Conservation (phyloP, 2,113 vertebrate genomes). For the Marmota flaviventris region DNA sequence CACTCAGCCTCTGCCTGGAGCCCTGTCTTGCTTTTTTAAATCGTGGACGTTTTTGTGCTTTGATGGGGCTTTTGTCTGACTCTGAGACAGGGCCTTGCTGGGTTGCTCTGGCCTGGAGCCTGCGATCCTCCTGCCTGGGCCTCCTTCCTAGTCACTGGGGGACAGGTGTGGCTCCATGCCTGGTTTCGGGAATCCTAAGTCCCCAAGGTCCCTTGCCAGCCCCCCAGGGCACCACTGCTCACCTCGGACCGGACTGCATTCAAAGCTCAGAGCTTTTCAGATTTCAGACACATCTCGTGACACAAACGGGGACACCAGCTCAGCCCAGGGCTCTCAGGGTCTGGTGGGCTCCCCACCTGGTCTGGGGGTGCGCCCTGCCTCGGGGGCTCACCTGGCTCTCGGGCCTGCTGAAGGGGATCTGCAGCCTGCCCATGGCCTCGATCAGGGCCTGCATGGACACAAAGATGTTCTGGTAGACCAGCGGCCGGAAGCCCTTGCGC, state of each 20-base stretch:
- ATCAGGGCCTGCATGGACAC: constrained; percentile 90
- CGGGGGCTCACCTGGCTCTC: constrained; percentile 90
- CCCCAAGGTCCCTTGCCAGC: neutral
- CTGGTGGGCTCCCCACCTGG: neutral
- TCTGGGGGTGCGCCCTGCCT: neutral
- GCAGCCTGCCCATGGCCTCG: constrained; percentile 90
- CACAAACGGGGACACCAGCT: neutral
- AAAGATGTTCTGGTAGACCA: constrained; percentile 94
- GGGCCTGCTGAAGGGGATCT: constrained; percentile 88
- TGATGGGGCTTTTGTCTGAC: neutral
- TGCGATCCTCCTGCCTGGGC: neutral
- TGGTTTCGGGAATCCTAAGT: neutral
- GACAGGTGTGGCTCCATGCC: too few relatives aligned
- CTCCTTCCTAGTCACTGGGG: neutral
- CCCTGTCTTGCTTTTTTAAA: too few relatives aligned
- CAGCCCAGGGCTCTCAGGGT: neutral
- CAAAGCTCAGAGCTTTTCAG: neutral
- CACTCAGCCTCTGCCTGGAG: too few relatives aligned
- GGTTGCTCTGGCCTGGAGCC: too few relatives aligned
- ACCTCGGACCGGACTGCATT: neutral
- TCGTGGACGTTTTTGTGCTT: too few relatives aligned
- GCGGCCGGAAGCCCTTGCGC: constrained; percentile 88
- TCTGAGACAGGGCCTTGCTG: neutral
- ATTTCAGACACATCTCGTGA: neutral
- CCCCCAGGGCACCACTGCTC: neutral